Conservation (phyloP, 2,888 invertebrate species). For the Caenorhabditis sp. region DNA sequence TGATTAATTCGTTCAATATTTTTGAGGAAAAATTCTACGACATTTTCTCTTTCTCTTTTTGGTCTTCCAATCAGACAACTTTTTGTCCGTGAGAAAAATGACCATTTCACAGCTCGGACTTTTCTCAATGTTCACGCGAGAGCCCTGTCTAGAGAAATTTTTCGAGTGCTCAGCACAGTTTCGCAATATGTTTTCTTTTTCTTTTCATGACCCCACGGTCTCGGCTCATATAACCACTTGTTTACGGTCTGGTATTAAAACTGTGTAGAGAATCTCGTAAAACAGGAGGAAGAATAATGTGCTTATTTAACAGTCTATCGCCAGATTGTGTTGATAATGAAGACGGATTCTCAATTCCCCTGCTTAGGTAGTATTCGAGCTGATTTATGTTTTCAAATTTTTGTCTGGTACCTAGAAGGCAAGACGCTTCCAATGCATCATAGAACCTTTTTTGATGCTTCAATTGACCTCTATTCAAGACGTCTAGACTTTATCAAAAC, state of each 20-base stretch:
- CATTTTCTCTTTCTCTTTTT: neutral
- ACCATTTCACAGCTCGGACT: slow-evolving; percentile 3
- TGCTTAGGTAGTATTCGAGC: too few species aligned
- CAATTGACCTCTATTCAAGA: slow-evolving; percentile 1
- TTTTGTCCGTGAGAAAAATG: slow-evolving; percentile 6
- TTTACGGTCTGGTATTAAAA: neutral
- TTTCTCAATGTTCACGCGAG: neutral
- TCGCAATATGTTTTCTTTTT: neutral
- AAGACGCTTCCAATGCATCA: too few species aligned
- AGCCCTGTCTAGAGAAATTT: neutral
- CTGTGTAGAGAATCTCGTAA: neutral
- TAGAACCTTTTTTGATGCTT: neutral
- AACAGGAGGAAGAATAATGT: neutral
- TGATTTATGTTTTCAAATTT: too few species aligned
- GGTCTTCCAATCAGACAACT: slow-evolving; percentile 2
- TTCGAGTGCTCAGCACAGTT: neutral
- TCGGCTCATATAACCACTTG: too few species aligned
- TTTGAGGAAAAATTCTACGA: too few species aligned
- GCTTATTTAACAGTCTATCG: neutral
- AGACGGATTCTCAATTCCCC: too few species aligned
- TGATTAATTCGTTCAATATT: slow-evolving; percentile 16
- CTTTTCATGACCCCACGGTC: too few species aligned
- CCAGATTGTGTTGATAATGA: too few species aligned
- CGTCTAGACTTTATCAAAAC: slow-evolving; percentile 15
- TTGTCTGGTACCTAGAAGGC: too few species aligned